Evolutionary conservation across 2,888 invertebrate species (phyloP), one percentile per base, ranked within the genome.

Genomic region (Nemapogon koenigi): DNA sequence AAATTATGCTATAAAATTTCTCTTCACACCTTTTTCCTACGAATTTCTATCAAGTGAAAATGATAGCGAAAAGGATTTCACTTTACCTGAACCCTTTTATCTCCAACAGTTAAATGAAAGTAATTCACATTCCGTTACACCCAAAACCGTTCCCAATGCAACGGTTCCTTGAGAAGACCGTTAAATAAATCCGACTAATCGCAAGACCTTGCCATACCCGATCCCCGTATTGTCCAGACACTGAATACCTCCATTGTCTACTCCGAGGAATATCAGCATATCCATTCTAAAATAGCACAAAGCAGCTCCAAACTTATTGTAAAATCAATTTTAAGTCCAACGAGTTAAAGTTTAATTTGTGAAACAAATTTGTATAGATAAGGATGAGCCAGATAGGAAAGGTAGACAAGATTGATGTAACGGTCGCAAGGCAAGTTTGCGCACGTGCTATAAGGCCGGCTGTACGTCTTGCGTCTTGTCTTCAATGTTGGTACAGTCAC

Each of bases 371-470:
- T 48, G 41, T 45, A 41, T 46, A 49, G 55, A 55, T 60, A 62
- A 60, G 56, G 51, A 62, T 60, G 60, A 57, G 59, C 59, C 65
- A 66, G 57, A 59, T 57, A 55, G 55, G 57, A 54, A 62, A 63
- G 59, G 63, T 59, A 65, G 69, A 65, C 57, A 69, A 71, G 73
- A 76, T 71, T 66, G 64, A 75, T 75, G 72, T 75, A 68, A 69
- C 72, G 75, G 69, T 58, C 59, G 56, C 49, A 49, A n/a, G 51
- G 60, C 50, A 62, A 67, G 59, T 64, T 66, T 53, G 62, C 68
- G 73, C 78, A 76, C 76, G 76, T 78, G 76, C 69, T 64, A 28
- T 33, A 39, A 41, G 49, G 59, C 62, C 75, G 65, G 76, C 62
- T 76, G 75, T 60, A 46, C 43, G 44, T 25, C 40, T 41, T 41